Base-by-base conservation (phyloP, 2,888 invertebrate genomes). In the Bursaphelenchus okinawaensis region DNA sequence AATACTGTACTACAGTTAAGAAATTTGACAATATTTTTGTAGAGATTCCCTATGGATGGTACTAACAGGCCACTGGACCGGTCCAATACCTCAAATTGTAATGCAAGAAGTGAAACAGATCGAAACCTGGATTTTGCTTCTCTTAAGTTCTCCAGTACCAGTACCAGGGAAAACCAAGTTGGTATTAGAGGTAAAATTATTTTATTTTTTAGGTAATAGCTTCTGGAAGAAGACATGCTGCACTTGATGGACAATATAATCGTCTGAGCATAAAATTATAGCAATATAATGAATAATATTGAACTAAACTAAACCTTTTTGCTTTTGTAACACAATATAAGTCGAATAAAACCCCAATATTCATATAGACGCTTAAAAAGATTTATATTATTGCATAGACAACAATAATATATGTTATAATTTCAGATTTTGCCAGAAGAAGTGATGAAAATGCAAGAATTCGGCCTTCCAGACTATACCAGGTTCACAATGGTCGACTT, bases 31-130 rank as follows among this genome's bases (percentile, higher is more conserved):
- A 60, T 29, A 4, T 27, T 55, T 22, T 24, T 22, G 16, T 24
- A 93, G 93, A 83, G 93, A 96, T 83, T 91, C 91, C 52, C 92
- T 98, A 54, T 98, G 96, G 98, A 91, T 92, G 72, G 91, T 93
- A 56, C 84, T 98, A 70, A 91, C 93, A 0, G 86, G 86, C 12
- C 83, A 84, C 65, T 82, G 83, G 63, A 77, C 80, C 29, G 84
- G 50, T 19, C 63, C 71, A 20, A 75, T 83, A 22, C 90, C 92
- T 1, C 90, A 91, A 0, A 90, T 91, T 70, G 91, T 96, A 19
- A 87, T 94, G 76, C 94, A 94, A 84, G 95, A 96, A 85, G 92
- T 98, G 51, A 89, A 91, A 75, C 95, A 96, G 86, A 92, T 99
- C 72, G 98, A 99, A 86, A 96, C 94, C 7, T 99, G 98, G 96